Evolutionary conservation across 92 coral and sea anemone species (phyloP).

Genomic region (Phenganax subtilis): DNA sequence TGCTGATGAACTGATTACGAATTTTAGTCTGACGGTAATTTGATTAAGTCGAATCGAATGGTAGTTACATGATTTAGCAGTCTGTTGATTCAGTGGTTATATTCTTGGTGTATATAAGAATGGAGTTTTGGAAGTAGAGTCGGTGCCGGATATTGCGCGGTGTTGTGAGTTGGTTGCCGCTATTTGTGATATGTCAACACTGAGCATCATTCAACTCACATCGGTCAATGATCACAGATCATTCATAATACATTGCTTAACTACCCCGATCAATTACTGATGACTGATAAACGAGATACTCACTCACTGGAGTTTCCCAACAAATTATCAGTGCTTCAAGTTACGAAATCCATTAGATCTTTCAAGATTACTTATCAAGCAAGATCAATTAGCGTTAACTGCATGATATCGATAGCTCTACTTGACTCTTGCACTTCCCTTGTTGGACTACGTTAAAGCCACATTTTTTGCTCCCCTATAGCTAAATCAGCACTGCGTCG

Average conservation of each 20-base stretch:
- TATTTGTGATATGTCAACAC: slow-evolving; percentile 28
- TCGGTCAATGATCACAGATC: slow-evolving; percentile 20
- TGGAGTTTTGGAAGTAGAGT: neutral
- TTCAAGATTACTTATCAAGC: neutral
- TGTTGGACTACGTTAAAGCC: neutral
- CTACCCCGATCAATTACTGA: neutral
- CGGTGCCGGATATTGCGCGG: slow-evolving; percentile 37
- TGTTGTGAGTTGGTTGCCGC: slow-evolving; percentile 33
- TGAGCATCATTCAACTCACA: slow-evolving; percentile 6
- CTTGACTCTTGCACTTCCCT: neutral
- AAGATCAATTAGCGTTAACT: neutral
- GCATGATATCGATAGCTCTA: slow-evolving; percentile 1
- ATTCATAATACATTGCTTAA: neutral
- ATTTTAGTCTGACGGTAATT: no score
- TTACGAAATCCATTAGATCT: neutral
- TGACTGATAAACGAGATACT: neutral
- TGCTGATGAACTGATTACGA: no score
- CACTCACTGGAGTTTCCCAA: neutral
- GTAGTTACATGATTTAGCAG: neutral
- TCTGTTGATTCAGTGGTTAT: neutral
- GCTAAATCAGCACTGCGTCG: no score
- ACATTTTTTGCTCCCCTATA: no score
- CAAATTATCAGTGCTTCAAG: neutral
- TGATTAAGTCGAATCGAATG: no score
- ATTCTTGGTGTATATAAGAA: neutral